phyloP scores from a whole-genome alignment of 2,888 invertebrate species.

The Chrysopilus asiliformis region DNA sequence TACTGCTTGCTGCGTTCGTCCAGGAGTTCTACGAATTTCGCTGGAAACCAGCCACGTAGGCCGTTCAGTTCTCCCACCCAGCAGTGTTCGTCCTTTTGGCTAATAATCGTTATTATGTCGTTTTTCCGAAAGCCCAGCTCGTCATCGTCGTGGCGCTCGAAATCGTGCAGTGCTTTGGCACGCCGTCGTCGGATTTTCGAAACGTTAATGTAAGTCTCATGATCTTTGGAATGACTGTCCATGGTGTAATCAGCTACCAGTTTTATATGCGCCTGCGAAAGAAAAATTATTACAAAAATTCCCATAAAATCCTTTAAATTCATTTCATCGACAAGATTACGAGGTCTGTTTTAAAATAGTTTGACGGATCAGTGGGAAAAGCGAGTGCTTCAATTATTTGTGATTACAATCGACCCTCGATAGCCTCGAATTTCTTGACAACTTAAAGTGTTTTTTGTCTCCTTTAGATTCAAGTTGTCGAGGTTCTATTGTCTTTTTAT shows the following conservation, averaged over 20 bases:
- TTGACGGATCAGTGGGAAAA: no score
- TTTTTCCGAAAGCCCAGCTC: constrained; percentile 97
- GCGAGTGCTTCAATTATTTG: no score
- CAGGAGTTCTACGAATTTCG: constrained; percentile 87
- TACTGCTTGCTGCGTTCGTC: constrained; percentile 91
- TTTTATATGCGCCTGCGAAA: constrained; percentile 48
- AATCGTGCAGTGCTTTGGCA: constrained; percentile 92
- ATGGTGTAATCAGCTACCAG: constrained; percentile 87
- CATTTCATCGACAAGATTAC: no score
- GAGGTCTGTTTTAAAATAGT: no score
- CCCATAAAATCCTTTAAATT: no score
- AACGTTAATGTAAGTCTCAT: constrained; percentile 89
- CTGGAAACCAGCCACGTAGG: constrained; percentile 90
- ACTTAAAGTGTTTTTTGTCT: no score
- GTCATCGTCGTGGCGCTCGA: constrained; percentile 95
- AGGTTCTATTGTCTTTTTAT: no score
- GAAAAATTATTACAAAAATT: no score
- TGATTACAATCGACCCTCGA: no score
- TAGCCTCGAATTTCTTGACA: no score
- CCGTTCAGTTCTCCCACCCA: constrained; percentile 98
- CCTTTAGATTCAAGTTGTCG: no score
- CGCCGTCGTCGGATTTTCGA: constrained; percentile 74
- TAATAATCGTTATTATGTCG: constrained; percentile 94
- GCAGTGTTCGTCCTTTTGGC: constrained; percentile 95
- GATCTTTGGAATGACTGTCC: constrained; percentile 89